phyloP scores from a whole-genome alignment of 2,888 invertebrate species.

The Epinotia ramella region DNA sequence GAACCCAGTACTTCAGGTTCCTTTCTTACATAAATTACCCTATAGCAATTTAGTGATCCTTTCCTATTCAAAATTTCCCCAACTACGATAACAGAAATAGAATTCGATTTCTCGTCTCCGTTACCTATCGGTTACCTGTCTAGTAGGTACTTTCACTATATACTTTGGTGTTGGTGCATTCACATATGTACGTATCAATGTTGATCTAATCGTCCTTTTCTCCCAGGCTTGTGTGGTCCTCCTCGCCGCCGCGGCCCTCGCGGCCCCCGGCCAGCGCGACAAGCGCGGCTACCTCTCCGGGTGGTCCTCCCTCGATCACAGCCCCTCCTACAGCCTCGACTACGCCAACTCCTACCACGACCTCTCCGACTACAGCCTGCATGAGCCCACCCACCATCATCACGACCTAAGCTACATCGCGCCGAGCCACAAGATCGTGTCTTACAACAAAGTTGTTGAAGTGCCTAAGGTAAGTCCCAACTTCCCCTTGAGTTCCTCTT shows the following conservation, averaged over 20 bases:
- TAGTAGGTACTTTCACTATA: background rate
- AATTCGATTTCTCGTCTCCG: background rate
- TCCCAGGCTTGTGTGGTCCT: slow-evolving; percentile 57
- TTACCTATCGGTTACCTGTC: background rate
- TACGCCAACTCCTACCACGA: slow-evolving; percentile 45
- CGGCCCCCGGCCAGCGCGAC: slow-evolving; percentile 56
- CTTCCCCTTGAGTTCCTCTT: background rate
- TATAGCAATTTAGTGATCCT: too few species aligned
- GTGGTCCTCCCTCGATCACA: slow-evolving; percentile 31
- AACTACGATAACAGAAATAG: background rate
- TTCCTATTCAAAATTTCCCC: too few species aligned
- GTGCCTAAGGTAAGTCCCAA: slow-evolving; percentile 61
- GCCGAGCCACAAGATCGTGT: slow-evolving; percentile 53
- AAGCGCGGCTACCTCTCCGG: slow-evolving; percentile 57
- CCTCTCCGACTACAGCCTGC: slow-evolving; percentile 40
- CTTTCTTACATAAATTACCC: too few species aligned
- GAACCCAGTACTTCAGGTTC: background rate
- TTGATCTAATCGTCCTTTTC: background rate
- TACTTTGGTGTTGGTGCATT: background rate
- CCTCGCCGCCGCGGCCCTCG: slow-evolving; percentile 55
- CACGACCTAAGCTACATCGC: slow-evolving; percentile 49
- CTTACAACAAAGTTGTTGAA: slow-evolving; percentile 62
- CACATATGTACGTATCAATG: background rate
- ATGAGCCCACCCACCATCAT: slow-evolving; percentile 31
- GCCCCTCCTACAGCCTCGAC: slow-evolving; percentile 44